A percentile compares a stretch with the other conserved stretches of the same genome.
These are phyloP conservation scores for Aurelia aurita complex sp. Pacific DNA, from an alignment of 30 jellyfish, hydroid and myxozoan species.

Conservation along the genomic window DNA sequence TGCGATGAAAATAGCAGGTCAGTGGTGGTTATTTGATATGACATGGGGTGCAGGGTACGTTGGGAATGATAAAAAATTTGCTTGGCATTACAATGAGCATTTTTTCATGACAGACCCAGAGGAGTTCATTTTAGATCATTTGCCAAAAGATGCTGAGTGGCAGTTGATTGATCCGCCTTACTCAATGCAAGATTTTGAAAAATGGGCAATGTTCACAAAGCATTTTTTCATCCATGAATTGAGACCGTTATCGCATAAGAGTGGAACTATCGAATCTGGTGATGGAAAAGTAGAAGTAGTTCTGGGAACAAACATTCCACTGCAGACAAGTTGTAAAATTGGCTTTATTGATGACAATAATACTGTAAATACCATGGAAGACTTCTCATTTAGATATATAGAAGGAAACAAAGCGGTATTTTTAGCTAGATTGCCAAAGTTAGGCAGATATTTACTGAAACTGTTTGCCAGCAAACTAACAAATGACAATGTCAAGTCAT, in stretches of 20 bases:
- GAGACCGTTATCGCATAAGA: conserved; percentile 40
- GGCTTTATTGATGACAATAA: conserved; percentile 1
- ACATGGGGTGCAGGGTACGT: conserved; percentile 94
- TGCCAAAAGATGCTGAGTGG: conserved; percentile 75
- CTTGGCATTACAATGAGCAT: conserved; percentile 77
- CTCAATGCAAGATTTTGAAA: conserved; percentile 50
- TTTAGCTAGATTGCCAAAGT: conserved; percentile 51
- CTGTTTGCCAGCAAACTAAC: conserved; percentile 50
- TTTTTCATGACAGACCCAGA: conserved; percentile 84
- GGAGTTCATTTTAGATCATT: conserved; percentile 77
- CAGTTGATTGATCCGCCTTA: conserved; percentile 47
- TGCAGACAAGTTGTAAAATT: conserved; percentile 17
- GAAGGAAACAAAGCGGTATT: conserved; percentile 39
- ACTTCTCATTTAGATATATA: conserved; percentile 39
- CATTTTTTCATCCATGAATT: conserved; percentile 50
- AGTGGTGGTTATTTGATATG: conserved; percentile 88
- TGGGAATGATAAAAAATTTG: conserved; percentile 58
- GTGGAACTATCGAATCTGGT: conserved; percentile 40
- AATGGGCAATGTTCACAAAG: conserved; percentile 65
- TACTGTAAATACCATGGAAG: conserved; percentile 6
- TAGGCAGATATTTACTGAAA: conserved; percentile 54
- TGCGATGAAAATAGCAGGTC: conserved; percentile 59
- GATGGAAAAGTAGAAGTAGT: conserved; percentile 49
- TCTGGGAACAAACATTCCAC: conserved; percentile 13
- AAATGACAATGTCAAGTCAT: conserved; percentile 22